Percentiles rank a stretch among this genome's conserved stretches.
Conservation (phyloP, 2,888 invertebrate species). For the Timema cristinae region DNA sequence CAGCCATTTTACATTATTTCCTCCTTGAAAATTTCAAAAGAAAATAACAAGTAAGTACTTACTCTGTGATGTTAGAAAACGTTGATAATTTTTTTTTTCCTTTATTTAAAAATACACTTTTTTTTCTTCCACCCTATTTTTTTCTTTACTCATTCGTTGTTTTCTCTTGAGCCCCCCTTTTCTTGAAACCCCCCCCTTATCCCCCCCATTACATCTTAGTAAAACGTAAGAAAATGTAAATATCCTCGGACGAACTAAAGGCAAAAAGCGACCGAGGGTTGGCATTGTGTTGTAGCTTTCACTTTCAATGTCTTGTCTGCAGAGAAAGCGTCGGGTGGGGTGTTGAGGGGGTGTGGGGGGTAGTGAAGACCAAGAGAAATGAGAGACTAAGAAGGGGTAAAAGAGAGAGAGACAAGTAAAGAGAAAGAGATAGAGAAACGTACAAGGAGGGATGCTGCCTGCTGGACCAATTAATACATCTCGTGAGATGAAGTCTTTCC, state of each 20-base stretch:
- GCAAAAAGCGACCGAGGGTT: neutral
- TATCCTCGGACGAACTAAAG: neutral
- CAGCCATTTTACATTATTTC: too few relatives aligned
- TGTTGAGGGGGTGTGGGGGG: neutral
- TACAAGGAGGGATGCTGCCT: slow-evolving; percentile 24
- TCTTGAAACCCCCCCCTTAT: neutral
- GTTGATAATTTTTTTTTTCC: slow-evolving; percentile 3
- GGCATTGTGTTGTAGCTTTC: slow-evolving; percentile 14
- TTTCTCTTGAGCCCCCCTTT: neutral
- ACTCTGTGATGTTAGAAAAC: slow-evolving; percentile 7
- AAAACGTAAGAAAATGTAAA: slow-evolving; percentile 14
- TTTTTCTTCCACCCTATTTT: slow-evolving; percentile 5
- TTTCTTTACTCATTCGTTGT: neutral
- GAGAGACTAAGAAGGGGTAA: neutral
- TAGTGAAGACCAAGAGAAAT: neutral
- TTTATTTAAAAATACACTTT: neutral
- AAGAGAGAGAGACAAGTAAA: neutral
- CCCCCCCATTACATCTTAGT: neutral
- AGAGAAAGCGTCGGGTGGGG: neutral
- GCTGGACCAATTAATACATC: slow-evolving; percentile 34
- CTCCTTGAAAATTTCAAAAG: too few relatives aligned
- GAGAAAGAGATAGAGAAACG: neutral
- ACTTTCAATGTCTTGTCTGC: slow-evolving; percentile 13
- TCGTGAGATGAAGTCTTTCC: slow-evolving; percentile 33
- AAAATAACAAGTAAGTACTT: too few relatives aligned